phyloP scores from a whole-genome alignment of 2,113 vertebrate genomes.

The Lampris incognitus region DNA sequence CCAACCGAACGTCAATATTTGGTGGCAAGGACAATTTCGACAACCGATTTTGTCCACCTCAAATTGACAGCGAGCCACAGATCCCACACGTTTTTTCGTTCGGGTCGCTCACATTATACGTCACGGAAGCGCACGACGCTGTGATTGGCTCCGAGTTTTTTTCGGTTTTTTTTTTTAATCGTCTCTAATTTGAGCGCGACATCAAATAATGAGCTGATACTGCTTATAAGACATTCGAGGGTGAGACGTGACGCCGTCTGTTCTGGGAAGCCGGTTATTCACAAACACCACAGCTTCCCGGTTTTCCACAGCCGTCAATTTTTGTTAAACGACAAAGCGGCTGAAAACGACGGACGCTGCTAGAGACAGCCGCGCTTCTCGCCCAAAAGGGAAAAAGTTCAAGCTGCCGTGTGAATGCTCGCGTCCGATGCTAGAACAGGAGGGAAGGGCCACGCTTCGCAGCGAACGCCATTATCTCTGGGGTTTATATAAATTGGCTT shows the following conservation, averaged over 20 bases:
- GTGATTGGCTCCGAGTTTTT: conserved; percentile 59
- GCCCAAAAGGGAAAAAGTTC: conserved; percentile 7
- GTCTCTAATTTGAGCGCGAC: no score
- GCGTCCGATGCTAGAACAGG: conserved; percentile 64
- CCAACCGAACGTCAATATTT: background rate
- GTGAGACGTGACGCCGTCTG: no score
- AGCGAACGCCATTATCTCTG: conserved; percentile 30
- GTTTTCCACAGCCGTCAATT: background rate
- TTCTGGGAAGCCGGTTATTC: no score
- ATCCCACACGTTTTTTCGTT: conserved; percentile 64
- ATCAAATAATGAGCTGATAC: no score
- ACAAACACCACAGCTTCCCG: no score
- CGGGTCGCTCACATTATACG: conserved; percentile 64
- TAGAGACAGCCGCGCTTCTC: conserved; percentile 26
- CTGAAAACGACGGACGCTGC: conserved; percentile 35
- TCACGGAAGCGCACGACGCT: conserved; percentile 36
- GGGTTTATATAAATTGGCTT: conserved; percentile 42
- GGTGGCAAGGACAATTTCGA: background rate
- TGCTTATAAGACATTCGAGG: no score
- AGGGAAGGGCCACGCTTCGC: conserved; percentile 59
- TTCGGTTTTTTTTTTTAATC: no score
- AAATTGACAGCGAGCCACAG: conserved; percentile 52
- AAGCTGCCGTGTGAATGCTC: conserved; percentile 30
- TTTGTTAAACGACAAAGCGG: background rate
- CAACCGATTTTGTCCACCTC: conserved; percentile 40